Evolutionary conservation across 2,888 invertebrate genomes (phyloP).

Genomic region (Nephrotoma guestfalica): DNA sequence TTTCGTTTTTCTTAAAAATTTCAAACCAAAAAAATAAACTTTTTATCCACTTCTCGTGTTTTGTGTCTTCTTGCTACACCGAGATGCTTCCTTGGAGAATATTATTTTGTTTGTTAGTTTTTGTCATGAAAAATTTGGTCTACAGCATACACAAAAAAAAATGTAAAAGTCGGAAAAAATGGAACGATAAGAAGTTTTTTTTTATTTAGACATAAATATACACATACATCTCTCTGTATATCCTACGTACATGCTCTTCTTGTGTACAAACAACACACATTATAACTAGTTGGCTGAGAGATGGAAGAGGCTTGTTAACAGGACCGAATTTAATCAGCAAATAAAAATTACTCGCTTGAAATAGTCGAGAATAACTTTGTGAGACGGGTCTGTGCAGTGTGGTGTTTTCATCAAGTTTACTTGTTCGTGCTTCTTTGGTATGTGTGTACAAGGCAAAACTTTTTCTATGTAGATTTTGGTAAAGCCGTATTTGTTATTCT

Average conservation of each 20-base stretch:
- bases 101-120: neutral
- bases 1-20: neutral
- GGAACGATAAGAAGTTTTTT: neutral
- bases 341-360: neutral
- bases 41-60: neutral
- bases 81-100: neutral
- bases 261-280: neutral
- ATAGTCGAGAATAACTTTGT: neutral
- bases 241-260: neutral
- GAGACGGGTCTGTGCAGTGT: neutral
- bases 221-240: neutral
- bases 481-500: neutral
- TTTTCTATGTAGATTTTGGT: neutral
- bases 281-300: neutral
- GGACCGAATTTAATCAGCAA: neutral
- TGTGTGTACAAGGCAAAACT: neutral
- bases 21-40: neutral
- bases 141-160: neutral
- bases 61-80: neutral
- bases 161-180: neutral
- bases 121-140: neutral
- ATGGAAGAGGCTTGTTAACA: neutral
- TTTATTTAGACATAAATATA: neutral
- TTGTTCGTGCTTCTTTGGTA: neutral
- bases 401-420: neutral